A percentile compares a stretch with the other conserved stretches of the same genome.
Conservation (phyloP, 2,888 invertebrate genomes). For the Formica aserva region DNA sequence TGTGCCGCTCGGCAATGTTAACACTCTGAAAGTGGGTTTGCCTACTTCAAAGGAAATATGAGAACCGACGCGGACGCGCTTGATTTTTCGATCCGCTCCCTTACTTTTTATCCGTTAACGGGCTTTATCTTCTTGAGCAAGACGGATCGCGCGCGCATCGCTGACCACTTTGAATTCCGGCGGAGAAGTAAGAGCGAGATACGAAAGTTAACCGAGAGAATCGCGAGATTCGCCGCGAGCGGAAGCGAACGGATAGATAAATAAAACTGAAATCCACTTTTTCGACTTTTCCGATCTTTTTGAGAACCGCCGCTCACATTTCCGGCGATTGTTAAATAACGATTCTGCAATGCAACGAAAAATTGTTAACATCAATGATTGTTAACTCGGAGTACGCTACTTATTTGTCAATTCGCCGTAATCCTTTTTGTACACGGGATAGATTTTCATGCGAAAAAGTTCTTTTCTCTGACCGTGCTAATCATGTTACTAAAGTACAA, state of each 20-base stretch:
- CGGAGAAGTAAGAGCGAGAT: slow-evolving; percentile 1
- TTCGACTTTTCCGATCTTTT: slow-evolving; percentile 7
- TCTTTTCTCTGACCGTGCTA: neutral
- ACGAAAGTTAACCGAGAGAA: slow-evolving; percentile 38
- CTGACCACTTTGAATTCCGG: slow-evolving; percentile 57
- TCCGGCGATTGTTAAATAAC: neutral
- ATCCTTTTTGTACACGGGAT: slow-evolving; percentile 9
- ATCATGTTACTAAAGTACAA: neutral
- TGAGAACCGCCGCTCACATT: neutral
- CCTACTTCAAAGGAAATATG: slow-evolving; percentile 59
- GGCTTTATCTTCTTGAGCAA: slow-evolving; percentile 35
- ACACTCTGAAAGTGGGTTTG: slow-evolving; percentile 57
- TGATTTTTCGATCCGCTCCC: slow-evolving; percentile 51
- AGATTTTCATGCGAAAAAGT: neutral
- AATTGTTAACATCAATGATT: neutral
- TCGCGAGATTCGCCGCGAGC: slow-evolving; percentile 34
- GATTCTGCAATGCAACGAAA: slow-evolving; percentile 16
- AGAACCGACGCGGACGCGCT: slow-evolving; percentile 50
- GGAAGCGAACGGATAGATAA: slow-evolving; percentile 38
- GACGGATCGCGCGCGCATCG: slow-evolving; percentile 50
- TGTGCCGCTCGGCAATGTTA: slow-evolving; percentile 54
- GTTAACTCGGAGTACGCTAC: slow-evolving; percentile 1
- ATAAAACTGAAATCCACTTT: slow-evolving; percentile 20
- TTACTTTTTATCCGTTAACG: slow-evolving; percentile 29
- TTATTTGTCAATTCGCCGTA: slow-evolving; percentile 23